Conservation (phyloP, 2,113 vertebrate genomes). For the Cinclus mexicanus region DNA sequence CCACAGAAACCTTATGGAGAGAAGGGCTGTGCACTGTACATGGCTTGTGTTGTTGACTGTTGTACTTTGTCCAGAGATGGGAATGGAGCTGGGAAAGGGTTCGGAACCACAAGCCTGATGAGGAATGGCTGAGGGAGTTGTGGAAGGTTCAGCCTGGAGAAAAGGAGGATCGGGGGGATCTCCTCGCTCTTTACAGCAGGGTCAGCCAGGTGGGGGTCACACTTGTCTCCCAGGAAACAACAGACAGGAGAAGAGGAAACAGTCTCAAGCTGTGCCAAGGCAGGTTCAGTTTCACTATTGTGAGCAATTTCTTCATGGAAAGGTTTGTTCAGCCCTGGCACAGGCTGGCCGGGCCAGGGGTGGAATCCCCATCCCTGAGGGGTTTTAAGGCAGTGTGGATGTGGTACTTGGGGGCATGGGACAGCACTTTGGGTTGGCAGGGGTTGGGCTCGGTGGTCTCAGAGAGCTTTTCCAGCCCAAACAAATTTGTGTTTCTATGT, state of each 20-base stretch:
- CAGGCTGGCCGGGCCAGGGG: not conserved
- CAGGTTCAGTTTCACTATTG: not conserved
- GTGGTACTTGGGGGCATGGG: not conserved
- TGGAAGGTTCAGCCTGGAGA: not conserved
- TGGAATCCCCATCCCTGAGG: not conserved
- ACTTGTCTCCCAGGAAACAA: not conserved
- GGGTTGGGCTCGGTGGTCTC: not conserved
- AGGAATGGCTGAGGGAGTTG: not conserved
- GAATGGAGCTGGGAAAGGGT: not conserved
- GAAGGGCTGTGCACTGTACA: too few relatives aligned
- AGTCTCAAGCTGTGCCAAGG: not conserved
- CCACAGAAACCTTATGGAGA: not conserved
- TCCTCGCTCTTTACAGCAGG: rapidly evolving
- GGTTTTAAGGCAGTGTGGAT: not conserved
- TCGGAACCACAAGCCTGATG: not conserved
- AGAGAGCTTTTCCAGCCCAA: not conserved
- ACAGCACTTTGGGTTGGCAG: not conserved
- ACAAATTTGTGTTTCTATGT: not conserved
- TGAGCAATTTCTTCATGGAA: not conserved
- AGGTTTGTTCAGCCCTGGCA: not conserved
- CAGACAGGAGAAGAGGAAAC: rapidly evolving
- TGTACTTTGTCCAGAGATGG: not conserved
- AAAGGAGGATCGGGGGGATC: not conserved
- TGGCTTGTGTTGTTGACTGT: not conserved
- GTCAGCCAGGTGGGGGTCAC: not conserved